Percentiles rank a stretch among this genome's conserved stretches.
These are phyloP conservation scores for Echinops telfairi DNA, from an alignment of 2,113 vertebrate species.

Conservation along the genomic window DNA sequence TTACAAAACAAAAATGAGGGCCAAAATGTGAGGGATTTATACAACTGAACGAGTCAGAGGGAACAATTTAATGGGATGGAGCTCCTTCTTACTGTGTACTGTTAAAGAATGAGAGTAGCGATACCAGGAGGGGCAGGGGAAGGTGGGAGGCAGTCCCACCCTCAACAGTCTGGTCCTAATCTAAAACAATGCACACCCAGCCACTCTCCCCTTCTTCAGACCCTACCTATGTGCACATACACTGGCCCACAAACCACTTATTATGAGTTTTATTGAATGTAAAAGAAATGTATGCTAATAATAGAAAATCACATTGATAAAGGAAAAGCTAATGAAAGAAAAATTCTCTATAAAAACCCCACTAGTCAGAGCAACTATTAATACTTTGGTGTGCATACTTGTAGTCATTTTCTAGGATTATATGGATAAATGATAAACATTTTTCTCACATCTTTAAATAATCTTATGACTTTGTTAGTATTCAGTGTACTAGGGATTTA, in stretches of 20 bases:
- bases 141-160: not conserved
- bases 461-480: not conserved
- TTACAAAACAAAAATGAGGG: no score
- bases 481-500: no score
- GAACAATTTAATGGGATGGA: slow-evolving; percentile 37
- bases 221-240: not conserved
- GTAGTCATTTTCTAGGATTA: slow-evolving; percentile 9
- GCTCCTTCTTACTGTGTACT: not conserved
- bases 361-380: slow-evolving; percentile 10
- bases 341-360: not conserved
- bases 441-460: slow-evolving; percentile 56
- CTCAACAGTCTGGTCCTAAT: not conserved
- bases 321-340: no score
- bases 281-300: slow-evolving; percentile 37
- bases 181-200: not conserved
- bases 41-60: slow-evolving; percentile 27
- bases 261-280: not conserved
- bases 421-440: not conserved
- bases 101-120: not conserved
- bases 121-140: no score
- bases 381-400: slow-evolving; percentile 2
- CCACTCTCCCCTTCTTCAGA: slow-evolving; percentile 3
- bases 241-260: not conserved
- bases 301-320: slow-evolving; percentile 9
- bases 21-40: slow-evolving; percentile 70